Percentiles rank a stretch among this genome's conserved stretches.
Conservation (phyloP, 92 coral and sea anemone genomes). For the Heteractis magnifica region DNA sequence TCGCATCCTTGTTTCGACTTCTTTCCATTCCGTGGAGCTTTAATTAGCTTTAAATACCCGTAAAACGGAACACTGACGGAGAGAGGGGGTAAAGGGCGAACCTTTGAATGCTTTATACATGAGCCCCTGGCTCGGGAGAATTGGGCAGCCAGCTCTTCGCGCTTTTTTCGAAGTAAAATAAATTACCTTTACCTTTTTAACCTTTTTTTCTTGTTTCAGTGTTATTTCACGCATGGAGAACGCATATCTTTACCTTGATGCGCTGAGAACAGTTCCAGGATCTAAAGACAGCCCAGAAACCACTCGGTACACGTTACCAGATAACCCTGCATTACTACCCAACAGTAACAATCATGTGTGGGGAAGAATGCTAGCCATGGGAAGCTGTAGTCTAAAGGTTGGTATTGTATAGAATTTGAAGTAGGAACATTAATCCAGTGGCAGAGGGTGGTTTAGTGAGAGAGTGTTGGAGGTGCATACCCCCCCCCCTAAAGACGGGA, state of each 20-base stretch:
- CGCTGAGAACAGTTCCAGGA: conserved; percentile 31
- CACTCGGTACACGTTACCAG: conserved; percentile 56
- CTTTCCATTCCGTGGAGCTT: no score
- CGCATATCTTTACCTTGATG: conserved; percentile 76
- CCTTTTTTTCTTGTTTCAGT: conserved; percentile 31
- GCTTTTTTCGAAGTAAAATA: background rate
- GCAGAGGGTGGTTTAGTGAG: no score
- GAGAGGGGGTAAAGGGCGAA: no score
- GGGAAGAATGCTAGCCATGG: conserved; percentile 92
- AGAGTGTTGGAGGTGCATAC: no score
- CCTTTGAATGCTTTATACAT: no score
- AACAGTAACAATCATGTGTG: conserved; percentile 77
- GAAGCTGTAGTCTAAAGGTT: conserved; percentile 81
- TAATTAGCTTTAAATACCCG: no score
- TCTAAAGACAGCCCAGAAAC: background rate
- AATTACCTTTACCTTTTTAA: background rate
- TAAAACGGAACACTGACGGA: no score
- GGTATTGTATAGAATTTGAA: background rate
- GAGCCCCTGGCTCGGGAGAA: no score
- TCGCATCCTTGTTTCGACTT: no score
- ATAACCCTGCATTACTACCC: conserved; percentile 69
- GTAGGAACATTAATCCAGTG: background rate
- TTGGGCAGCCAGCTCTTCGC: no score
- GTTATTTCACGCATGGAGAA: conserved; percentile 68
- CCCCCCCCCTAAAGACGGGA: no score